A percentile compares a stretch with the other conserved stretches of the same genome.
phyloP scores from a whole-genome alignment of 2,888 invertebrate genomes.

The Rambutsinella grinnellia region DNA sequence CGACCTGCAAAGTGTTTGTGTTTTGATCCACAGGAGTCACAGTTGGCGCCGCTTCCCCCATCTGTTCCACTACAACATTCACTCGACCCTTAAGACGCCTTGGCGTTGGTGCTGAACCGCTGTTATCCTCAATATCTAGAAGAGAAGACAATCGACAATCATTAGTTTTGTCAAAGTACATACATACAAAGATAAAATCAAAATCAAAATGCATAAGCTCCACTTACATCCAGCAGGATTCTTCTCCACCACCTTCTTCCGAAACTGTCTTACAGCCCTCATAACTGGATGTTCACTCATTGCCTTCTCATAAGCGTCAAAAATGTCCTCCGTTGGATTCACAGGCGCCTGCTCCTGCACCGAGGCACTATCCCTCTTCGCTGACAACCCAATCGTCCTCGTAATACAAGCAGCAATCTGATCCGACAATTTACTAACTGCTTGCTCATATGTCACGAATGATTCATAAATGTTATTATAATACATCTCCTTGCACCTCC shows the following conservation, averaged over 20 bases:
- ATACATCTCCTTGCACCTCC: background rate
- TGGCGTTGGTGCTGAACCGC: background rate
- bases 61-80: too few relatives aligned
- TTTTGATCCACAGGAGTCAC: background rate
- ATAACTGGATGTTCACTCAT: constrained; percentile 25
- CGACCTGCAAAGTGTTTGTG: background rate
- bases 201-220: too few relatives aligned
- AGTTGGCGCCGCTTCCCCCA: too few relatives aligned
- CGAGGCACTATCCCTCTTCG: background rate
- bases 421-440: background rate
- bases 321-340: background rate
- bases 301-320: background rate
- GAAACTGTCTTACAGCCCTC: constrained; percentile 19
- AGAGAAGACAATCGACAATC: too few relatives aligned
- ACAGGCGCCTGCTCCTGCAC: background rate
- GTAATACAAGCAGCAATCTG: background rate
- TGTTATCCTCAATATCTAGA: background rate
- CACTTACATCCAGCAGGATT: constrained; percentile 30
- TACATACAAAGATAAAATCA: too few relatives aligned
- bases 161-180: too few relatives aligned
- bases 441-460: background rate
- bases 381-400: constrained; percentile 15
- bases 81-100: background rate
- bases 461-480: background rate
- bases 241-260: constrained; percentile 11